Evolutionary conservation across 2,888 invertebrate genomes (phyloP), one percentile per base, ranked within the genome.

Genomic region (Acleris emargana): DNA sequence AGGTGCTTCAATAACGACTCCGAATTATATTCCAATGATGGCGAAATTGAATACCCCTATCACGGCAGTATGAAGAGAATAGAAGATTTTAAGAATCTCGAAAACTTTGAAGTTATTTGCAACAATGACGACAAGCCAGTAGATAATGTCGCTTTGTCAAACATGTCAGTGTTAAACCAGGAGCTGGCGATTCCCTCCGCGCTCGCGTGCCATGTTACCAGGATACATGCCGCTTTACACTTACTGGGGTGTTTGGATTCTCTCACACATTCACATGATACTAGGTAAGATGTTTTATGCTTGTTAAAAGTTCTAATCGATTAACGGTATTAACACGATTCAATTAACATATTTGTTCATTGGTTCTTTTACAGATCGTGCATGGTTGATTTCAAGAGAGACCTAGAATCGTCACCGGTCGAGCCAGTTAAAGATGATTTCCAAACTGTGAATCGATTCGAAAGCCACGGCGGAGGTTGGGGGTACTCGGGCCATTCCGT

Each of bases 381-480:
- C 42, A 74, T 81, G 68, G 78, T 82, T 20, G 88, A 88, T 42
- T 84, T 84, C 63, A 90, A 88, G 66, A 77, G 81, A 38, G 90
- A 91, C 32, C 79, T 69, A 16, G 70, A 78, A 5, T 64, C 78
- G 0, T 79, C 84, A 0, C 85, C 88, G 0, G 73, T 81, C 5
- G 75, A 76, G 2, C 82, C 86, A 0, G 94, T 94, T 32, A 95
- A 96, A 72, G 97, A 97, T 77, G 97, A 97, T 83, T 97, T 95
- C 81, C 94, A 94, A 55, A 94, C 95, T 1, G 97, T 98, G 18
- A 97, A 96, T 80, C 94, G 99, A 71, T 99, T 99, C 86, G 98
- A 98, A 83, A 97, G 97, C 86, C 97, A 98, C 79, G 99, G 99
- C 2, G 99, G 99, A 28, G 99, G 99, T 5, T 99, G 99, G 99